phyloP scores from a whole-genome alignment of 2,113 vertebrate species.

The Phocoena sinus region DNA sequence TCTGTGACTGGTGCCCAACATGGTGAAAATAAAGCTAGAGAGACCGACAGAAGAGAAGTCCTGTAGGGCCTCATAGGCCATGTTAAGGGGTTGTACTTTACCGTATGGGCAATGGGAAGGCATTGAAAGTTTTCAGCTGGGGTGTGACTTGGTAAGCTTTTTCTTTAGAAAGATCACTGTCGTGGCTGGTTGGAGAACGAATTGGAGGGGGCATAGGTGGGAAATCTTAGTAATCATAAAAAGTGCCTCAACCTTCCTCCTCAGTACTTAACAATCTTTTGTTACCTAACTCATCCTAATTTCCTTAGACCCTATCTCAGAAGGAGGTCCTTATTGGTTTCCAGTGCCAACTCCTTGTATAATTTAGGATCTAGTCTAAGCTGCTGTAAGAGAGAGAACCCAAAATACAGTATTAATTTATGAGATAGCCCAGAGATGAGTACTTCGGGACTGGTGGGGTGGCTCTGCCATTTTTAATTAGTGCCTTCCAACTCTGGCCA shows the following conservation, averaged over 20 bases:
- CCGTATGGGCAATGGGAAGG: not conserved
- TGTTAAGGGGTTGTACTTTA: not conserved
- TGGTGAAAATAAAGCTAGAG: slow-evolving; percentile 10
- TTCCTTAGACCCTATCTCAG: slow-evolving; percentile 14
- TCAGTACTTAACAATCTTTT: not conserved
- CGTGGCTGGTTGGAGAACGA: not conserved
- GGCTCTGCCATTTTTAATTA: not conserved
- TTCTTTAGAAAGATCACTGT: slow-evolving; percentile 35
- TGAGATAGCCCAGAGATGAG: not conserved
- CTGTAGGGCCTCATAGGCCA: not conserved
- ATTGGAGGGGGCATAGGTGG: not conserved
- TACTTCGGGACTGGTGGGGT: not conserved
- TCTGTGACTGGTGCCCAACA: not conserved
- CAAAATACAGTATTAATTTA: not conserved
- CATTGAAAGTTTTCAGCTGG: not conserved
- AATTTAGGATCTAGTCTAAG: not conserved
- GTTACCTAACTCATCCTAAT: not conserved
- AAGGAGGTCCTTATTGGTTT: slow-evolving; percentile 19
- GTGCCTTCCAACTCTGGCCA: not conserved
- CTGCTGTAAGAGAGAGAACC: not conserved
- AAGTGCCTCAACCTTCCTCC: not conserved
- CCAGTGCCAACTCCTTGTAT: not conserved
- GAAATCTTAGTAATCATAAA: slow-evolving; percentile 1
- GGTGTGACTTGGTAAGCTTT: not conserved
- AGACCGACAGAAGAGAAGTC: not conserved